Evolutionary conservation across 2,888 invertebrate genomes (phyloP).

Genomic region (Acanthosepion pharaonis): DNA sequence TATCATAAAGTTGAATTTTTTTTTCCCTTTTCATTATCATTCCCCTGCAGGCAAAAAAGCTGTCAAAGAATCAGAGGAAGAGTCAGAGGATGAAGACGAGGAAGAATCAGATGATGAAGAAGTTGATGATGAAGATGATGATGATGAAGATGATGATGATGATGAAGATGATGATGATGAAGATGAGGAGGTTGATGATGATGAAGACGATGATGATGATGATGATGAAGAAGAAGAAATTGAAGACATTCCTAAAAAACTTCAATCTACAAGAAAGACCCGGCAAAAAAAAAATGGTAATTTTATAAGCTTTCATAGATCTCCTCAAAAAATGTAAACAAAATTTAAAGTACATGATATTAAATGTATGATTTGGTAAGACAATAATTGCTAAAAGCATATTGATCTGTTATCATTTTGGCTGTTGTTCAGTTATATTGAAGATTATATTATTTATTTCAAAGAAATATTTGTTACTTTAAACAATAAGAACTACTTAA

Average conservation of each 20-base stretch:
- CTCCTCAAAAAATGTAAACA: background rate
- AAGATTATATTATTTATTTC: too few relatives aligned
- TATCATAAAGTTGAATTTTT: background rate
- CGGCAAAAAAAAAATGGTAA: constrained; percentile 33
- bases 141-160: background rate
- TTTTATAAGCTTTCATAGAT: background rate
- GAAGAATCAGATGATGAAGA: background rate
- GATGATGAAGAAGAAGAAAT: background rate
- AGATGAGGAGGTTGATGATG: constrained; percentile 51
- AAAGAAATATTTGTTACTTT: too few relatives aligned
- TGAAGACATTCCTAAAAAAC: constrained; percentile 25
- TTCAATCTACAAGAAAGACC: background rate
- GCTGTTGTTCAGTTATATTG: too few relatives aligned
- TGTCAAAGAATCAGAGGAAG: constrained; percentile 50
- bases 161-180: background rate
- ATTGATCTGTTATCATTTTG: too few relatives aligned
- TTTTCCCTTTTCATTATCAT: background rate
- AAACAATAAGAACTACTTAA: too few relatives aligned
- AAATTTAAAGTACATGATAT: background rate
- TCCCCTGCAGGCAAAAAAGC: background rate
- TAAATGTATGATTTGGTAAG: background rate
- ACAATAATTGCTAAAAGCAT: background rate
- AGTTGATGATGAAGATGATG: background rate
- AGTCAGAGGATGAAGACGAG: constrained; percentile 50
- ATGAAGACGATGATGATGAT: constrained; percentile 37